Conservation (phyloP, 2,113 vertebrate genomes). For the Glaucidium brasilianum region DNA sequence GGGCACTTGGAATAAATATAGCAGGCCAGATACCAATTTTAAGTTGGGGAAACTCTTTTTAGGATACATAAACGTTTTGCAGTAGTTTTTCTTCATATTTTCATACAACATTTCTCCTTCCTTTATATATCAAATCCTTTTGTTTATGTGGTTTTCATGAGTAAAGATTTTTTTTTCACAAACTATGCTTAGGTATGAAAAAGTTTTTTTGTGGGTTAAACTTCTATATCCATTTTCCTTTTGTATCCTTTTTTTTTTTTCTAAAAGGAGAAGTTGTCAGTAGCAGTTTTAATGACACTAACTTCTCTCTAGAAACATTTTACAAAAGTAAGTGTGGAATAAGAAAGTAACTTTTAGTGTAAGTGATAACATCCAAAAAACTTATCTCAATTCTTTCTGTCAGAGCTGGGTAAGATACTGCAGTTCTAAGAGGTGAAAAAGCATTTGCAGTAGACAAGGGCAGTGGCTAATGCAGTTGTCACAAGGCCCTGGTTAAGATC, state of each 20-base stretch:
- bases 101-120: not conserved
- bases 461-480: not conserved
- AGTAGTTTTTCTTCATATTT: not conserved
- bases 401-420: not conserved
- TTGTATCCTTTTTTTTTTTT: not conserved
- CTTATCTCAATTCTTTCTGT: not conserved
- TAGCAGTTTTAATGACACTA: not conserved
- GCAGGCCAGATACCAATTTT: not conserved
- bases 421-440: not conserved
- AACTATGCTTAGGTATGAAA: not conserved
- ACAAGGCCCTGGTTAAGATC: not conserved
- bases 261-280: not conserved
- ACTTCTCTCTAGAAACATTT: not conserved
- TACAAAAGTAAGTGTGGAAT: not conserved
- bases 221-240: not conserved
- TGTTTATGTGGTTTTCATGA: not conserved
- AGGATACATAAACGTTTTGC: not conserved
- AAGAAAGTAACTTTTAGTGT: not conserved
- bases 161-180: not conserved
- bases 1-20: not conserved
- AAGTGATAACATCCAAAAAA: not conserved
- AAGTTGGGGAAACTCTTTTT: not conserved
- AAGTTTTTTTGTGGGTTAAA: not conserved
- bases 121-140: not conserved
- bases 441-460: not conserved